Evolutionary conservation across 2,888 invertebrate genomes (phyloP), one percentile per base, ranked within the genome.

Genomic region (Chloroclystis v-ata): DNA sequence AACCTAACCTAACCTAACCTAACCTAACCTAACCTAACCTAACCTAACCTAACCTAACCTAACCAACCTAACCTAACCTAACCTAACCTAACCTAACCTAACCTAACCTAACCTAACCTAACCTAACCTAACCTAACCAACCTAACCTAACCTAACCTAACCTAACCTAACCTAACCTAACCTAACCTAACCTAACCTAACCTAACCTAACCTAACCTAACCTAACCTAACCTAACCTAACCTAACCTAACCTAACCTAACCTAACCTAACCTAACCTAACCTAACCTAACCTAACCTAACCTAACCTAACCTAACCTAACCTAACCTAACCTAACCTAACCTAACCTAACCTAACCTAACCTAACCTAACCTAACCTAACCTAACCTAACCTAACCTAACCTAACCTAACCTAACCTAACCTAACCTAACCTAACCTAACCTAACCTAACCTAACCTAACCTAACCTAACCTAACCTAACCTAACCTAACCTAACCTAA

Each of bases 401-500:
- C 35, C 35, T 37, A 37, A 37, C 37, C 37, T 37, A 37, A 26
- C 26, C 38, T 24, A 20, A 38, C 16, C 38, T 37, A 37, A 37
- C 37, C 37, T 37, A 37, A 37, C 37, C 38, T 38, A 38, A 38
- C 38, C 38, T 38, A 38, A 38, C 38, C 38, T 38, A 38, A 38
- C 38, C 38, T 38, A 38, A 38, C 38, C 38, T 38, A 37, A 37
- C 37, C 37, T 37, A 37, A 37, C 37, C 37, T 37, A 37, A 37
- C 37, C 37, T 37, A 37, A 37, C 37, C 37, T 37, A 38, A 38
- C 48, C 44, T 49, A 49, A 48, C 49, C 26, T 52, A 52, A 52
- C 48, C 52, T 44, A 52, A 49, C 48, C 48, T 52, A 49, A 49
- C 49, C 49, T 52, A 52, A 52, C 48, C 49, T 52, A 49, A 49